Base-by-base conservation (phyloP, 2,113 vertebrate genomes). In the Lagopus muta region DNA sequence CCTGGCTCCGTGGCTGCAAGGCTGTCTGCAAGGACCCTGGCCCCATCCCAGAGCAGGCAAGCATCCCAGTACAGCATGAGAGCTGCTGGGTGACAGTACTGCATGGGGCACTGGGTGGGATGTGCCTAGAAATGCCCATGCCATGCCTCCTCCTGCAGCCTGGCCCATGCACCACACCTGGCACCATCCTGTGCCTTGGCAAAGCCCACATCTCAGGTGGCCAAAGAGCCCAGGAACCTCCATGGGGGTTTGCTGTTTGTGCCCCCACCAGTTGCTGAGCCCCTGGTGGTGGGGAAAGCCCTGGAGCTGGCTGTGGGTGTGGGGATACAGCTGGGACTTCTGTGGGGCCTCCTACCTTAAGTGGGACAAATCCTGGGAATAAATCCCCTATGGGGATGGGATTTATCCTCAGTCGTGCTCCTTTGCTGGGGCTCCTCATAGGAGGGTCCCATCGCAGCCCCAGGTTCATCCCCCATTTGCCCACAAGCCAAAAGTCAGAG, bases 401-500 rank as follows among this genome's bases (percentile, higher is more conserved):
- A 32, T 43, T 42, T 43, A 6, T 43, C 18, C 64, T 43, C 11
- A 45, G 11, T 19, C 1, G 2, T 0, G 10, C 15, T 17, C 48
- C 30, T 16, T 14, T 1, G 2, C 22, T 6, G 36, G 14, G 61
- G 6, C 60, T 6, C 16, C 36, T 42, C 10, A 25, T 8, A 10
- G 32, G 47, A 3, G 3, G 85, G 54, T 43, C 57, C 30, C 24
- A 1, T 15, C 0, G 0, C 1, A 2, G 42, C 52, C 77, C 54
- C 8, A 4, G 43, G 32, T n/a, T 57, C 58, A 7, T 0, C 1
- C 2, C 13, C 21, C 40, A 42, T 10, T 18, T 11, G 25, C 43
- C 42, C 15, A 42, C 11, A 90, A n/a, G 10, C 36, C 36, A 25
- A 3, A 27, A 27, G 14, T 52, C 69, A 1, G 36, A 42, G 28